Conservation (phyloP, 2,797 vertebrate genomes). For the Acanthurus leucopareius region DNA sequence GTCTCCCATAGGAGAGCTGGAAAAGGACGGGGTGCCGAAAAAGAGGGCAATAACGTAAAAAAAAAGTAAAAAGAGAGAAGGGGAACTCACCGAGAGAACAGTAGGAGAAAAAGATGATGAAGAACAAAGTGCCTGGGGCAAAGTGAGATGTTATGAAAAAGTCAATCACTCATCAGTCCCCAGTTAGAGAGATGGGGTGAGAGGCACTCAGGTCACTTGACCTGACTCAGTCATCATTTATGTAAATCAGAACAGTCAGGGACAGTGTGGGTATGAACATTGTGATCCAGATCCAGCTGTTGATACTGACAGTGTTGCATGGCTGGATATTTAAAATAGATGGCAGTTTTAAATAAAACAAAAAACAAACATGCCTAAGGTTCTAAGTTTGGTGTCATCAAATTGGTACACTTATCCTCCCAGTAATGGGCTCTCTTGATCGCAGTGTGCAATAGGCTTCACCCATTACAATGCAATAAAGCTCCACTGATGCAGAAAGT, state of each 20-base stretch:
- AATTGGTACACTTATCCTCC: not conserved
- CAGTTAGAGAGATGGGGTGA: slow-evolving; percentile 11
- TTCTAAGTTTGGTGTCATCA: not conserved
- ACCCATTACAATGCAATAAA: not conserved
- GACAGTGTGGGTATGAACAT: not conserved
- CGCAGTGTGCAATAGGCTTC: not conserved
- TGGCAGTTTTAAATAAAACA: not conserved
- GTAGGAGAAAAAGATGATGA: slow-evolving; percentile 13
- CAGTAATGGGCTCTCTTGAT: not conserved
- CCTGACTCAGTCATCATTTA: slow-evolving; percentile 38
- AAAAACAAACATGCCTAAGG: not conserved
- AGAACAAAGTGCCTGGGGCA: slow-evolving; percentile 41
- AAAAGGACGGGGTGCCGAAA: slow-evolving; percentile 27
- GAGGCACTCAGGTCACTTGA: slow-evolving; percentile 30
- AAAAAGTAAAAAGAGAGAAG: not conserved
- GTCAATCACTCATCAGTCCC: slow-evolving; percentile 44
- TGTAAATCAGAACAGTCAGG: slow-evolving; percentile 20
- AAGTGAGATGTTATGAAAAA: slow-evolving; percentile 47
- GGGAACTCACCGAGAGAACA: not conserved
- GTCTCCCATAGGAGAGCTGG: slow-evolving; percentile 23
- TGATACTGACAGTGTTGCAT: not conserved
- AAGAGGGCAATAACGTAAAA: slow-evolving; percentile 33
- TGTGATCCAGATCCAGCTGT: not conserved
- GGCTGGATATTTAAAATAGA: not conserved
- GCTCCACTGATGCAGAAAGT: too few relatives aligned